Evolutionary conservation across 2,797 vertebrate species (phyloP), one percentile per base, ranked within the genome.

Genomic region (Danio jaintianensis): DNA sequence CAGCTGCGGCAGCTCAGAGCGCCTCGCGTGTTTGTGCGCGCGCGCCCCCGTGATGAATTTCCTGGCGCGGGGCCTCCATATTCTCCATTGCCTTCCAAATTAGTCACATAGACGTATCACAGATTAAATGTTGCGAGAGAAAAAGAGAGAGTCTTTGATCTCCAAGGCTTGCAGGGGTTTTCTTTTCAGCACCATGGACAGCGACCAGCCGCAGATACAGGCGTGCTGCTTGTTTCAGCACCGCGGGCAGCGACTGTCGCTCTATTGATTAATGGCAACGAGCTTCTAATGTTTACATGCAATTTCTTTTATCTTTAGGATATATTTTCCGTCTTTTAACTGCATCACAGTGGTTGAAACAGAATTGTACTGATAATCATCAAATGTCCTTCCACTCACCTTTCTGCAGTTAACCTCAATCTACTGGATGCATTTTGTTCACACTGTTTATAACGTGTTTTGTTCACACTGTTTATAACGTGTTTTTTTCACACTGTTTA

Each of bases 1-100:
- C 79, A 82, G 52, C 82, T 82, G 79, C 18, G 45, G n/a, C 70
- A 59, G 55, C 55, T 72, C 81, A 72, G 29, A 66, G 67, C 29
- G 22, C 56, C 66, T 29, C 50, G 74, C 47, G 13, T 52, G 63
- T 38, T 43, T 63, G 67, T 64, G 29, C 29, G 50, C 48, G 50
- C 18, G 43, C 18, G 18, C 4, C 16, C 18, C 63, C 43, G 13
- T 59, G 64, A 79, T 79, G 70, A 62, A 83, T 59, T 61, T 78
- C n/a, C 76, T 79, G 50, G 58, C 66, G 36, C 42, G 20, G 61
- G 48, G 69, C 61, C 59, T 66, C 42, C 61, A 50, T 76, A 38
- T 55, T 76, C 64, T 82, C 20, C 9, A 48, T 36, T 53, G 47
- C 71, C 61, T 58, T 73, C 64, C 7, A 68, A 70, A 63, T 79